A percentile compares a stretch with the other conserved stretches of the same genome.
Evolutionary conservation across 2,888 invertebrate species (phyloP).

Genomic region (Resseliella maxima): DNA sequence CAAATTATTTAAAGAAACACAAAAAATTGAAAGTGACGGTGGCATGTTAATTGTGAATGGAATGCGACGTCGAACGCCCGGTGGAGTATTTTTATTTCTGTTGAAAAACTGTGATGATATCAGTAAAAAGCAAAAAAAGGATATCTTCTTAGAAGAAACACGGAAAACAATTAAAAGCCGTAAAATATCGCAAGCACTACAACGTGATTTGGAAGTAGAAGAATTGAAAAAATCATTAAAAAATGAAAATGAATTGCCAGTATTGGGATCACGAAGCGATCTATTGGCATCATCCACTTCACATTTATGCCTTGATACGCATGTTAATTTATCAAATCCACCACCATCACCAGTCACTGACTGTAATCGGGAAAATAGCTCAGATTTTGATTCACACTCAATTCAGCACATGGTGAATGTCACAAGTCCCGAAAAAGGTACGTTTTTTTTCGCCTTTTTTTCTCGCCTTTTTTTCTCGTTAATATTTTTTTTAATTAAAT

Average conservation of each 20-base stretch:
- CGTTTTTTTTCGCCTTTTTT: not conserved
- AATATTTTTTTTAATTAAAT: not conserved
- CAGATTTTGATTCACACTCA: slow-evolving; percentile 72
- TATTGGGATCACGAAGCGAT: slow-evolving; percentile 64
- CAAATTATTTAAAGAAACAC: slow-evolving; percentile 82
- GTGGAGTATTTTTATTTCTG: slow-evolving; percentile 87
- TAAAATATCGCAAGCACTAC: slow-evolving; percentile 71
- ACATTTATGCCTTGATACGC: slow-evolving; percentile 63
- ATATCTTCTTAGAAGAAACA: slow-evolving; percentile 77
- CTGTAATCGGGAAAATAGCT: slow-evolving; percentile 73
- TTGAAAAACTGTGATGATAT: slow-evolving; percentile 78
- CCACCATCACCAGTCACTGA: slow-evolving; percentile 86
- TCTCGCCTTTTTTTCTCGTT: too few relatives aligned
- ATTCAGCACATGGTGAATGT: slow-evolving; percentile 65
- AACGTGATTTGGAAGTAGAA: slow-evolving; percentile 74
- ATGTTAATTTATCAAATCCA: slow-evolving; percentile 72
- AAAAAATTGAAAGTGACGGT: slow-evolving; percentile 82
- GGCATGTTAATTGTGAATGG: slow-evolving; percentile 74
- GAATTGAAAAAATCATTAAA: slow-evolving; percentile 74
- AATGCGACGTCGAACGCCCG: slow-evolving; percentile 83
- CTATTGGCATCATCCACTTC: slow-evolving; percentile 60
- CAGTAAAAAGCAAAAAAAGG: slow-evolving; percentile 74
- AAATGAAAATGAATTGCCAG: slow-evolving; percentile 64
- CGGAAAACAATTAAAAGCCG: slow-evolving; percentile 71
- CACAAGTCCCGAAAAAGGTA: slow-evolving; percentile 60